Conservation (phyloP, 2,113 vertebrate species). For the Channa argus region DNA sequence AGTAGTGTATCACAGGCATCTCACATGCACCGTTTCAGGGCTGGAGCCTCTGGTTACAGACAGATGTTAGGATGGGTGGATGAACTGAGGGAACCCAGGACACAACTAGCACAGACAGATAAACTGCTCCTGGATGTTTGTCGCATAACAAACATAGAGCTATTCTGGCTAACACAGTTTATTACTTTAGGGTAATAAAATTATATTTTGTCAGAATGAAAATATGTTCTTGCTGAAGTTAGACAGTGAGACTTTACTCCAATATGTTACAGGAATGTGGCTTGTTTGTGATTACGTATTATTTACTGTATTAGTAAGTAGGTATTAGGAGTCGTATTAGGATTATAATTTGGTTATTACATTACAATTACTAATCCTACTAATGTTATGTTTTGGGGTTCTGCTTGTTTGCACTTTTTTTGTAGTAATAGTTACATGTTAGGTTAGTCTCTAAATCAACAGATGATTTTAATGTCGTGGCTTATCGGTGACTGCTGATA, state of each 20-base stretch:
- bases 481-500: too few species aligned
- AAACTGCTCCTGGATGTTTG: background rate
- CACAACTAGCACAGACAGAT: slow-evolving; percentile 36
- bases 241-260: too few species aligned
- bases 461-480: too few species aligned
- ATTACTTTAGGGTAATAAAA: background rate
- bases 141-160: background rate
- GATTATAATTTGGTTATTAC: too few species aligned
- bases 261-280: too few species aligned
- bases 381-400: background rate
- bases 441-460: too few species aligned
- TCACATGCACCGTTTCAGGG: slow-evolving; percentile 67
- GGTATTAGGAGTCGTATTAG: too few species aligned
- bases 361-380: background rate
- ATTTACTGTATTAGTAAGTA: too few species aligned
- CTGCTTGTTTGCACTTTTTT: background rate
- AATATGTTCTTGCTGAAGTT: background rate
- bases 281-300: too few species aligned
- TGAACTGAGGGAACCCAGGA: slow-evolving; percentile 49
- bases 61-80: slow-evolving; percentile 44
- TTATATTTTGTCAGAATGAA: background rate
- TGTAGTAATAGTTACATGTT: too few species aligned
- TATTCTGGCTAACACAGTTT: too few species aligned
- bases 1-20: slow-evolving; percentile 66
- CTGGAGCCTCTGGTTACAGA: slow-evolving; percentile 33